A percentile compares a stretch with the other conserved stretches of the same genome.
These are phyloP conservation scores for Atherinomorus stipes DNA, from an alignment of 2,113 vertebrate genomes.

Conservation along the genomic window DNA sequence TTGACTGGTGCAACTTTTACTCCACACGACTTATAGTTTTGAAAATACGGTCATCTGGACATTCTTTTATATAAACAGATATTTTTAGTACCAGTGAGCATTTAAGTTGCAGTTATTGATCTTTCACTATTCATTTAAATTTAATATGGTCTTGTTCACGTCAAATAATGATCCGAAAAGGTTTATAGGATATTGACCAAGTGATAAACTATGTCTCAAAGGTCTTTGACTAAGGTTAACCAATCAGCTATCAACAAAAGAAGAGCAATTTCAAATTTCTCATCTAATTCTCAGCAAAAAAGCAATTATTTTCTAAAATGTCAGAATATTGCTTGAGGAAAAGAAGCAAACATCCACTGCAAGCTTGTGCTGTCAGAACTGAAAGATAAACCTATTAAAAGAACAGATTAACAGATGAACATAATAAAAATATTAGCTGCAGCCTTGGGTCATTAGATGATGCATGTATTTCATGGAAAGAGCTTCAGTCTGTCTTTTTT, in stretches of 20 bases:
- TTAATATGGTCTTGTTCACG: neutral
- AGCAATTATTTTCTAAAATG: slow-evolving; percentile 12
- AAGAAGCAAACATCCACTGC: neutral
- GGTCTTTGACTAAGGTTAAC: neutral
- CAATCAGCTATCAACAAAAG: neutral
- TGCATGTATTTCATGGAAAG: slow-evolving; percentile 6
- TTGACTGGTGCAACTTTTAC: too few relatives aligned
- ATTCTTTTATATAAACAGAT: too few relatives aligned
- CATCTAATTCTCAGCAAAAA: neutral
- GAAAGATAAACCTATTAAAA: neutral
- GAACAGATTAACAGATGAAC: slow-evolving; percentile 11
- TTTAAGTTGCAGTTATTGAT: too few relatives aligned
- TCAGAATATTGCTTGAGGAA: neutral
- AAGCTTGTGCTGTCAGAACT: slow-evolving; percentile 10
- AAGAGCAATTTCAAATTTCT: slow-evolving; percentile 9
- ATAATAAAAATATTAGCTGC: slow-evolving; percentile 15
- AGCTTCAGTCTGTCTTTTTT: slow-evolving; percentile 10
- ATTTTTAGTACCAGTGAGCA: too few relatives aligned
- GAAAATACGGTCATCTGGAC: too few relatives aligned
- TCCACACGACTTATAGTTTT: too few relatives aligned
- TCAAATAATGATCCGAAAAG: neutral
- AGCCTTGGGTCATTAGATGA: neutral
- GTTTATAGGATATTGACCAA: neutral
- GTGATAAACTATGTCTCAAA: too few relatives aligned
- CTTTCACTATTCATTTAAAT: neutral